A percentile compares a stretch with the other conserved stretches of the same genome.
Evolutionary conservation across 2,888 invertebrate genomes (phyloP).

Genomic region (Odontothrips loti): DNA sequence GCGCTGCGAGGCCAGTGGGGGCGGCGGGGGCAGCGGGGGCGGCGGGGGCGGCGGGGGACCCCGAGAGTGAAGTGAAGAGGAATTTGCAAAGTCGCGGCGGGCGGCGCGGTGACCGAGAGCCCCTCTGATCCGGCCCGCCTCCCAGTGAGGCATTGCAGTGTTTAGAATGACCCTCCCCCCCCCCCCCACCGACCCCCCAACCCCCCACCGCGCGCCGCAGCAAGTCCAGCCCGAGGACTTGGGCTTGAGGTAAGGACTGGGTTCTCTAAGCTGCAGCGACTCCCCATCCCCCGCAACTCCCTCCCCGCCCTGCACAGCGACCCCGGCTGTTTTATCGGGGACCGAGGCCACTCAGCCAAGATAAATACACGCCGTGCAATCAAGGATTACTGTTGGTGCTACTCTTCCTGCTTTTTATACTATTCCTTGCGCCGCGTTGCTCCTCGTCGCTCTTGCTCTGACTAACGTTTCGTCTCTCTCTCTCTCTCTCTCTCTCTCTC

Average conservation of each 20-base stretch:
- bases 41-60: not conserved
- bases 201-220: not conserved
- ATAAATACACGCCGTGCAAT: too few species aligned
- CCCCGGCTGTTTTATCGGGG: not conserved
- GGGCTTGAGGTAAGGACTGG: not conserved
- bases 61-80: not conserved
- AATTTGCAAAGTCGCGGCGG: not conserved
- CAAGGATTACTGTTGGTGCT: too few species aligned
- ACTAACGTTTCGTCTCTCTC: too few species aligned
- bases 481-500: too few species aligned
- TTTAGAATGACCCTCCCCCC: not conserved
- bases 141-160: not conserved
- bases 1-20: too few species aligned
- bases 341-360: not conserved
- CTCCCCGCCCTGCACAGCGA: not conserved
- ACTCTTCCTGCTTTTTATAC: too few species aligned
- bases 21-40: not conserved
- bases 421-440: too few species aligned
- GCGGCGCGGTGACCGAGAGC: not conserved
- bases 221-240: too few species aligned
- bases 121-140: not conserved
- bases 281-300: too few species aligned
- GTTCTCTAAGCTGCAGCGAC: not conserved
- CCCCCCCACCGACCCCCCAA: not conserved
- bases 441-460: too few species aligned